Evolutionary conservation across 2,113 vertebrate species (phyloP).

Genomic region (Rhodinocichla rosea): DNA sequence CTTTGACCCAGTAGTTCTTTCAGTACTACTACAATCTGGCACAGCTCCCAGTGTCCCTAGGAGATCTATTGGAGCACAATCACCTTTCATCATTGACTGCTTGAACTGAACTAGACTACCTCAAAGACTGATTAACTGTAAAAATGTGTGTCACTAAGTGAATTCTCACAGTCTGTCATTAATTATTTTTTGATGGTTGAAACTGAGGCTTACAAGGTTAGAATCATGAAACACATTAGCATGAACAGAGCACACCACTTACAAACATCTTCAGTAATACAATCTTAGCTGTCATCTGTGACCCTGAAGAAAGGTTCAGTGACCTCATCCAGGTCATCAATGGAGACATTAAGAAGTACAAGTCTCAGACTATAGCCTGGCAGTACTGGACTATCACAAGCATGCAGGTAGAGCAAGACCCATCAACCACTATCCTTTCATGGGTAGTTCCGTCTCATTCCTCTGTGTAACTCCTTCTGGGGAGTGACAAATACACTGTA

Average conservation of each 20-base stretch:
- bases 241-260: neutral
- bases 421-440: neutral
- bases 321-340: rapidly evolving
- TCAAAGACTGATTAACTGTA: neutral
- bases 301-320: neutral
- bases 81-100: neutral
- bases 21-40: neutral
- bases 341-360: neutral
- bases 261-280: neutral
- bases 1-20: neutral
- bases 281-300: neutral
- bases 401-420: neutral
- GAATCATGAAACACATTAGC: neutral
- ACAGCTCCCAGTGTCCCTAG: neutral
- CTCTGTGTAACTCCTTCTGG: neutral
- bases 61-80: neutral
- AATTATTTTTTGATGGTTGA: neutral
- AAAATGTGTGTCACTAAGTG: neutral
- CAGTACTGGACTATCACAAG: neutral
- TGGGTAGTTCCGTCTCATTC: neutral
- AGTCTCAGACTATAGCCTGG: neutral
- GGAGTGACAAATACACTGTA: rapidly evolving
- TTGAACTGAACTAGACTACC: neutral
- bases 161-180: neutral
- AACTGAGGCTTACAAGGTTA: neutral